Percentiles rank a stretch among this genome's conserved stretches.
These are phyloP conservation scores for Drosophila sp. DNA, from an alignment of 1,140 invertebrate species.

Conservation along the genomic window DNA sequence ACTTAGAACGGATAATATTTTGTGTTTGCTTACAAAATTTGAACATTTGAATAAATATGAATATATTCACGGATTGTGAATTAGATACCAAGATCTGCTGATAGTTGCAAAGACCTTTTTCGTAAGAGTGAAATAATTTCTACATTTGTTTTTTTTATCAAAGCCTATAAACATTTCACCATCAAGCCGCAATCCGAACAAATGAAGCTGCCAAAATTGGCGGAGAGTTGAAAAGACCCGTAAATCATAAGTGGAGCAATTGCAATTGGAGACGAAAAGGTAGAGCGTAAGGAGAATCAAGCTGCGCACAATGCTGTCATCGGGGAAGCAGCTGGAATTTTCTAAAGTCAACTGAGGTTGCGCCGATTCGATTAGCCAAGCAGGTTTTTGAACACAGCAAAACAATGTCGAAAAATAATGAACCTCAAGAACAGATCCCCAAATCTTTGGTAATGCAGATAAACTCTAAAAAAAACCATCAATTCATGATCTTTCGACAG, in stretches of 20 bases:
- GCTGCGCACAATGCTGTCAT: conserved; percentile 26
- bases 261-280: conserved; percentile 29
- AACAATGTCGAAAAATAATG: neutral
- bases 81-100: no score
- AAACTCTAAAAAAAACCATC: no score
- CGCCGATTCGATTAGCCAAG: conserved; percentile 8
- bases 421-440: no score
- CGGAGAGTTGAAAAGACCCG: conserved; percentile 59
- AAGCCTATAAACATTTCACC: conserved; percentile 28
- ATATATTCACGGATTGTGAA: no score
- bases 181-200: neutral
- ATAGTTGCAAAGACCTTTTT: no score
- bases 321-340: conserved; percentile 5
- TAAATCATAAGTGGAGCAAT: conserved; percentile 57
- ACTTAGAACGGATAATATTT: no score
- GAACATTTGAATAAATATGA: no score
- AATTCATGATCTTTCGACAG: no score
- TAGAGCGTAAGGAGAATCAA: conserved; percentile 17
- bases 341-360: conserved; percentile 8
- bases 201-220: conserved; percentile 15
- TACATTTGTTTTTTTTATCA: conserved; percentile 42
- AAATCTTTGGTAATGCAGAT: no score
- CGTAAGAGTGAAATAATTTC: no score
- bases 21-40: no score
- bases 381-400: neutral